Percentiles rank a stretch among this genome's conserved stretches.
Evolutionary conservation across 2,113 vertebrate genomes (phyloP).

Genomic region (Anarrhichthys ocellatus): DNA sequence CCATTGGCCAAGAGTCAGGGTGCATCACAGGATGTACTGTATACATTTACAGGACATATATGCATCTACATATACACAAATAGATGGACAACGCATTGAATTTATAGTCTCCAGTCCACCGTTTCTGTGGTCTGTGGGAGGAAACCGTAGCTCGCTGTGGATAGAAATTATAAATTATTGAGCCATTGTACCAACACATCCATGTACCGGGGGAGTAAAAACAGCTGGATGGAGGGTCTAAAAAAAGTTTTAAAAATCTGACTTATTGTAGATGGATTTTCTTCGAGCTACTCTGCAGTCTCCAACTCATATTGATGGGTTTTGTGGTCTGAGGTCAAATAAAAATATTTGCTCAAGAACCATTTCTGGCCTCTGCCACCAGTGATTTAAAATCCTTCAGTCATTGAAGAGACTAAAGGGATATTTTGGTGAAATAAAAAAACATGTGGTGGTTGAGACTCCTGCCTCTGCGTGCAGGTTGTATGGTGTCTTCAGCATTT

Average conservation of each 20-base stretch:
- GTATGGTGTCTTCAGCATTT: not conserved
- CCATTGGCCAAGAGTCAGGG: constrained; percentile 4
- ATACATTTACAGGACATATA: constrained; percentile 2
- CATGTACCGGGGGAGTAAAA: constrained; percentile 7
- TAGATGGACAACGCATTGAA: constrained; percentile 30
- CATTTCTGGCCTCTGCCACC: constrained; percentile 35
- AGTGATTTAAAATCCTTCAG: constrained; percentile 46
- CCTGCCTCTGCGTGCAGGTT: not conserved
- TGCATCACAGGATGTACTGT: constrained; percentile 25
- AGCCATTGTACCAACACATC: not conserved
- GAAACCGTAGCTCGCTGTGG: constrained; percentile 13
- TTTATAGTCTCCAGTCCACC: not conserved
- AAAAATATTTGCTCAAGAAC: constrained; percentile 56
- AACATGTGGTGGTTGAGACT: constrained; percentile 10
- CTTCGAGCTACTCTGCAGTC: constrained; percentile 5
- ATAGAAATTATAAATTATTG: not conserved
- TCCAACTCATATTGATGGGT: constrained; percentile 41
- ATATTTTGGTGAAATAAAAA: constrained; percentile 53
- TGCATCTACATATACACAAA: constrained; percentile 42
- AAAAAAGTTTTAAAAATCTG: not conserved
- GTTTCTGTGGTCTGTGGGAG: constrained; percentile 39
- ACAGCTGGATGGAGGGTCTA: not conserved
- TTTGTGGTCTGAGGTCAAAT: constrained; percentile 44
- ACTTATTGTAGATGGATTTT: constrained; percentile 5
- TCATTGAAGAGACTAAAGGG: constrained; percentile 44